Percentiles rank a stretch among this genome's conserved stretches.
Conservation (phyloP, 2,888 invertebrate species). For the Caenorhabditis panamensis region DNA sequence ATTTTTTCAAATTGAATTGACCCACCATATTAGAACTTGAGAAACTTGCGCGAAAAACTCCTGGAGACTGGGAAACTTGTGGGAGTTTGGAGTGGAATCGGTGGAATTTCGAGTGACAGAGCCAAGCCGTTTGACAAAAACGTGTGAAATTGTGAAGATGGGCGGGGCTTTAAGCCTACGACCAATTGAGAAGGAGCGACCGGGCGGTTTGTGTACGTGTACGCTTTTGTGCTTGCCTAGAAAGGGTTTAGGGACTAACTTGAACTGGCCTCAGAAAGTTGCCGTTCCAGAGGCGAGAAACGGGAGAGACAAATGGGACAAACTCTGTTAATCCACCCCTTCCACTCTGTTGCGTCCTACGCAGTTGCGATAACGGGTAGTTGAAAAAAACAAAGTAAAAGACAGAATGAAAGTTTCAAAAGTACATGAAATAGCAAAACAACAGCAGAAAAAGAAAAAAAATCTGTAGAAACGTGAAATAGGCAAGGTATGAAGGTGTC, state of each 20-base stretch:
- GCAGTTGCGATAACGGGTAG: not conserved
- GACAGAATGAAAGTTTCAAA: slow-evolving; percentile 3
- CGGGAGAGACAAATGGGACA: slow-evolving; percentile 10
- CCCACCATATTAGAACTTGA: slow-evolving; percentile 47
- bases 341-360: not conserved
- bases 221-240: slow-evolving; percentile 36
- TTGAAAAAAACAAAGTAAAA: not conserved
- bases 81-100: slow-evolving; percentile 1
- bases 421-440: not conserved
- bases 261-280: slow-evolving; percentile 36
- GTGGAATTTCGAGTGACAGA: slow-evolving; percentile 14
- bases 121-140: slow-evolving; percentile 26
- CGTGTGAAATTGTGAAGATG: slow-evolving; percentile 56
- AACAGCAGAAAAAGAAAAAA: not conserved
- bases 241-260: slow-evolving; percentile 34
- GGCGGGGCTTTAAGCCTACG: slow-evolving; percentile 59
- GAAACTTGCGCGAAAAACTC: not conserved
- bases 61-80: not conserved
- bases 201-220: slow-evolving; percentile 28
- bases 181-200: slow-evolving; percentile 60
- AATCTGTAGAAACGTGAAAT: slow-evolving; percentile 5
- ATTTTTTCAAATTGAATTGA: slow-evolving; percentile 57
- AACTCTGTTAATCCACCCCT: slow-evolving; percentile 22
- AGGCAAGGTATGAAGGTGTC: slow-evolving; percentile 12
- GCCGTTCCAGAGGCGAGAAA: slow-evolving; percentile 27